Conservation (phyloP, 2,888 invertebrate species). For the Orchesellides sinensis region DNA sequence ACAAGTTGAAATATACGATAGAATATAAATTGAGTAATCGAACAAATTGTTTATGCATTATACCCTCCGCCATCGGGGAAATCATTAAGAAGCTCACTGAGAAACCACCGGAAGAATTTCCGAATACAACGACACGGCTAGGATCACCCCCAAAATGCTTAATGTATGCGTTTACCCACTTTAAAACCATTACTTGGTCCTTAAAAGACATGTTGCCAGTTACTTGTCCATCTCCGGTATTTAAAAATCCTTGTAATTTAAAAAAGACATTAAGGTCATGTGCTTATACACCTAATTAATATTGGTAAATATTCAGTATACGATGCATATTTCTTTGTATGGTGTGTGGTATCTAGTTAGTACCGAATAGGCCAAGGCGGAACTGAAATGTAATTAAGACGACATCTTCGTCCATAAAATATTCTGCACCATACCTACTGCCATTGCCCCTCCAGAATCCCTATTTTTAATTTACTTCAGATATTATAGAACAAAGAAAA, state of each 20-base stretch:
- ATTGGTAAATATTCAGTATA: too few species aligned
- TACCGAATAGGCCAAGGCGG: constrained; percentile 60
- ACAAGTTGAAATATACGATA: too few species aligned
- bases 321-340: background rate
- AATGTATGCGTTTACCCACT: constrained; percentile 34
- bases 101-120: constrained; percentile 46
- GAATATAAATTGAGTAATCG: too few species aligned
- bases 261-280: background rate
- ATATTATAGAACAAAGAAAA: too few species aligned
- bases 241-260: constrained; percentile 53
- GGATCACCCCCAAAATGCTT: constrained; percentile 63
- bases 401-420: constrained; percentile 68
- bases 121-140: constrained; percentile 49
- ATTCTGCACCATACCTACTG: constrained; percentile 62
- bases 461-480: too few species aligned
- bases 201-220: constrained; percentile 60
- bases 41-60: background rate
- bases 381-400: constrained; percentile 60
- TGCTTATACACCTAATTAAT: background rate
- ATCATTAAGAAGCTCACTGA: constrained; percentile 41
- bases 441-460: constrained; percentile 61
- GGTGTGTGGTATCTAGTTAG: too few species aligned
- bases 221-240: constrained; percentile 45
- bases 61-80: constrained; percentile 63
- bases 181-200: constrained; percentile 49